A percentile compares a stretch with the other conserved stretches of the same genome.
These are phyloP conservation scores for Lordiphosa collinella DNA, from an alignment of 1,140 invertebrate genomes.

Conservation along the genomic window DNA sequence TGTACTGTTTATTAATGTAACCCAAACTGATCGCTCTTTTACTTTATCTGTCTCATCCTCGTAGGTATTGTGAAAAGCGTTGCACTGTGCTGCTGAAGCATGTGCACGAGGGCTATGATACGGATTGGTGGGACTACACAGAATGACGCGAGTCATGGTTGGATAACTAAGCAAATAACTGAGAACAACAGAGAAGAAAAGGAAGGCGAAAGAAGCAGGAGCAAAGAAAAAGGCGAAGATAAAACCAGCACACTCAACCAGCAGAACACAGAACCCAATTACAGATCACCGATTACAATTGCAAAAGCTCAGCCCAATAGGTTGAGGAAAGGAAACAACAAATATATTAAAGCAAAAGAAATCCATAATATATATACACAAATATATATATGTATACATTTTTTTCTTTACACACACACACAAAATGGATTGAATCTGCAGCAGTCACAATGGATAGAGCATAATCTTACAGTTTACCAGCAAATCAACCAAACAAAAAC, in stretches of 20 bases:
- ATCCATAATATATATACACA: conserved; percentile 16
- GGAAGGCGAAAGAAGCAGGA: conserved; percentile 3
- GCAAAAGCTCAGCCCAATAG: background rate
- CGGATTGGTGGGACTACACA: conserved; percentile 98
- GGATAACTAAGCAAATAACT: conserved; percentile 56
- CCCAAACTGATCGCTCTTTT: no score
- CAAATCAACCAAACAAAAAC: conserved; percentile 14
- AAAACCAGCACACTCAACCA: conserved; percentile 3
- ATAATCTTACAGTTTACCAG: conserved; percentile 34
- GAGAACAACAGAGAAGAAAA: conserved; percentile 19
- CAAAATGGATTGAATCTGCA: conserved; percentile 2
- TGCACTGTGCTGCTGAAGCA: conserved; percentile 96
- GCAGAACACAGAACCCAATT: background rate
- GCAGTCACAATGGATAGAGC: conserved; percentile 5
- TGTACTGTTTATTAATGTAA: no score
- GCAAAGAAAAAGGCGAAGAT: conserved; percentile 1
- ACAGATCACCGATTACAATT: background rate
- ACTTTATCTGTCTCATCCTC: no score
- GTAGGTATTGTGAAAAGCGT: conserved; percentile 97
- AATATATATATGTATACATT: conserved; percentile 22
- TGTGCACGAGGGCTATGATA: conserved; percentile 99
- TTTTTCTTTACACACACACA: conserved; percentile 15
- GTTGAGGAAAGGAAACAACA: background rate
- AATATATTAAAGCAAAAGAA: background rate
- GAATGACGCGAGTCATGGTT: conserved; percentile 83